These are phyloP conservation scores for Agrochola macilenta DNA, from an alignment of 2,888 invertebrate genomes.

Conservation along the genomic window DNA sequence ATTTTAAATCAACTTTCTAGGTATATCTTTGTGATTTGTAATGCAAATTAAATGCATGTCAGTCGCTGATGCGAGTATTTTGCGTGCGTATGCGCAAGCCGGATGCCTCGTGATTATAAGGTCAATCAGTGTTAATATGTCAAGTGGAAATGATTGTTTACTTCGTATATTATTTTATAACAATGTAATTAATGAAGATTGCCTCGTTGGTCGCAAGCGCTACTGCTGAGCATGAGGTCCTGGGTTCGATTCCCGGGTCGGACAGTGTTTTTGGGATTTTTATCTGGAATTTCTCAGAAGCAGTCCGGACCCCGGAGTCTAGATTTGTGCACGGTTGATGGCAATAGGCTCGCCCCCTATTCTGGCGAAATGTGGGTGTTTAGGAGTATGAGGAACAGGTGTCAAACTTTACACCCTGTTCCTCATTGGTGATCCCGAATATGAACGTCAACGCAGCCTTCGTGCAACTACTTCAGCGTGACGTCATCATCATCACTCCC, in stretches of 20 bases:
- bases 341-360: not conserved
- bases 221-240: not conserved
- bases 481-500: too few relatives aligned
- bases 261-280: too few relatives aligned
- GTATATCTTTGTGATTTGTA: not conserved
- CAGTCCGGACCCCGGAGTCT: not conserved
- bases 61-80: not conserved
- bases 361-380: too few relatives aligned
- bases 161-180: not conserved
- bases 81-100: constrained; percentile 5
- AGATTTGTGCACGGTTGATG: not conserved
- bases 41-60: not conserved
- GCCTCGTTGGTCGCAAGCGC: not conserved
- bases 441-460: too few relatives aligned
- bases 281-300: too few relatives aligned
- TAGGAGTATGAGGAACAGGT: too few relatives aligned
- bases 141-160: constrained; percentile 18
- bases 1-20: not conserved
- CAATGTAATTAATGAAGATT: not conserved
- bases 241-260: too few relatives aligned
- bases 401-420: too few relatives aligned
- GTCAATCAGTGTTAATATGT: constrained; percentile 20
- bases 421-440: too few relatives aligned
- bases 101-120: constrained; percentile 14
- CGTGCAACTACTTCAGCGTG: too few relatives aligned